phyloP scores from a whole-genome alignment of 2,797 vertebrate species.

The Platalea minor region DNA sequence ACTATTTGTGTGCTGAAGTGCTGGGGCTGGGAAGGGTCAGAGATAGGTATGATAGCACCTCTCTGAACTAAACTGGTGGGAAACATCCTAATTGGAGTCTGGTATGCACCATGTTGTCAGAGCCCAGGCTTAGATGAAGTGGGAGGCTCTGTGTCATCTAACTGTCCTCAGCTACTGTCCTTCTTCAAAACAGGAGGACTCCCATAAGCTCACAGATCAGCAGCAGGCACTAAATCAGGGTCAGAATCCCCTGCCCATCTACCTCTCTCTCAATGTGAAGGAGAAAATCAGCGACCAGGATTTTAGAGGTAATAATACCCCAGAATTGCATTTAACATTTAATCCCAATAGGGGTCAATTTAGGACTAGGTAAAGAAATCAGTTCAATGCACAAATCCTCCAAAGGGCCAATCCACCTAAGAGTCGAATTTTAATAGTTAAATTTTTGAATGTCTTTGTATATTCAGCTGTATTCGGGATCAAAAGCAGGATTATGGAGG shows the following conservation, averaged over 20 bases:
- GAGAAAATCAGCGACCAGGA: conserved; percentile 77
- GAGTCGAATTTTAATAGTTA: neutral
- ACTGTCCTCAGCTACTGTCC: neutral
- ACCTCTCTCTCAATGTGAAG: conserved; percentile 81
- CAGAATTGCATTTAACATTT: neutral
- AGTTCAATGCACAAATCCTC: neutral
- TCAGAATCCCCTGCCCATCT: conserved; percentile 82
- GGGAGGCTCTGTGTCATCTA: neutral
- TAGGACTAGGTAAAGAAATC: neutral
- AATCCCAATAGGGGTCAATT: neutral
- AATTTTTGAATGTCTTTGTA: neutral
- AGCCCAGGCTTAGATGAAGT: neutral
- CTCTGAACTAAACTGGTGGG: neutral
- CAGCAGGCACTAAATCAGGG: conserved; percentile 73
- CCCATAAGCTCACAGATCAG: conserved; percentile 77
- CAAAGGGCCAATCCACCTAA: neutral
- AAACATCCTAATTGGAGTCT: neutral
- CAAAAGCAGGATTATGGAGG: neutral
- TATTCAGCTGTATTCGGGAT: neutral
- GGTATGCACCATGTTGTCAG: neutral
- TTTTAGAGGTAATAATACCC: conserved; percentile 77
- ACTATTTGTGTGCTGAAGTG: neutral
- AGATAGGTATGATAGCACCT: neutral
- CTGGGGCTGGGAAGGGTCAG: neutral
- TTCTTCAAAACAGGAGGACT: conserved; percentile 69